Percentiles rank a stretch among this genome's conserved stretches.
These are phyloP conservation scores for Notarius quadriscutis DNA, from an alignment of 2,113 vertebrate species.

Conservation along the genomic window DNA sequence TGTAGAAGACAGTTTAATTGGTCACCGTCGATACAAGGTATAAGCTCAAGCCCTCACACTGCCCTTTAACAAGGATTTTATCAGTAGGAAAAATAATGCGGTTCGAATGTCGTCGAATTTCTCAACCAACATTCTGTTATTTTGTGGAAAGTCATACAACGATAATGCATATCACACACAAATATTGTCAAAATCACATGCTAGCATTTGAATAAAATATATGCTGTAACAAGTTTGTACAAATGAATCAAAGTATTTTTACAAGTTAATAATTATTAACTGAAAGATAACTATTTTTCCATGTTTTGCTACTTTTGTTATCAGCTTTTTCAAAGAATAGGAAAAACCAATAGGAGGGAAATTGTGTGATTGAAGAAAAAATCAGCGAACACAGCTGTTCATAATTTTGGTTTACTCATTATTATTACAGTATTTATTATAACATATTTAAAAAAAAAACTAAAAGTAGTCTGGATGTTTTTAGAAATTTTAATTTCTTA, in stretches of 20 bases:
- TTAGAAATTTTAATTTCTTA: neutral
- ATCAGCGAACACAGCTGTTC: neutral
- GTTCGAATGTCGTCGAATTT: neutral
- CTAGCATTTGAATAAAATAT: neutral
- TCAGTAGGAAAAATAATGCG: neutral
- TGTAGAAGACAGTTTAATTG: slow-evolving; percentile 68
- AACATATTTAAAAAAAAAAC: neutral
- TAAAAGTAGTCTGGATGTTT: neutral
- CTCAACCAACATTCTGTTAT: neutral
- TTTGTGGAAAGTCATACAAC: neutral
- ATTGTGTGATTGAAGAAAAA: neutral
- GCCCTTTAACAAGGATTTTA: neutral
- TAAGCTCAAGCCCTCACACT: neutral
- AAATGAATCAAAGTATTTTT: neutral
- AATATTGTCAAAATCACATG: neutral
- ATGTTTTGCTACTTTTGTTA: neutral
- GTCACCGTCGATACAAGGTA: slow-evolving; percentile 61
- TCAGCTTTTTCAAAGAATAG: neutral
- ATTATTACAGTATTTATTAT: neutral
- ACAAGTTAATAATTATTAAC: neutral
- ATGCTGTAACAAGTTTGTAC: neutral
- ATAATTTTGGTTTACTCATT: neutral
- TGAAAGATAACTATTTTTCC: neutral
- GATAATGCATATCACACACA: no score
- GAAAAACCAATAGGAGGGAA: neutral